Evolutionary conservation across 2,888 invertebrate genomes (phyloP).

Genomic region (Micoletzkya japonica): DNA sequence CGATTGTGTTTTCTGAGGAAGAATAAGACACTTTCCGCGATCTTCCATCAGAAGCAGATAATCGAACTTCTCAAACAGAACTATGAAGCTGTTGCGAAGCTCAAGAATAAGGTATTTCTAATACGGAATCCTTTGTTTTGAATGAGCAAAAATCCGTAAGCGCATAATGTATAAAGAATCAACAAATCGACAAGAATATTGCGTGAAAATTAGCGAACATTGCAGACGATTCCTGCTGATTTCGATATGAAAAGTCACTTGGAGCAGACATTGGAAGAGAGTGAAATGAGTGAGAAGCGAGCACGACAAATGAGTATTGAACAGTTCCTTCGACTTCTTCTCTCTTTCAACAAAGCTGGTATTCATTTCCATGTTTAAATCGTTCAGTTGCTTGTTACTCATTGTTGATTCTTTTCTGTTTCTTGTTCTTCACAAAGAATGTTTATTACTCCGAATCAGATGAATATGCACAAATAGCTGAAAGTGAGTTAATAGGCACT

Average conservation of each 20-base stretch:
- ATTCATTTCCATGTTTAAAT: constrained; percentile 78
- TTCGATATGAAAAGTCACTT: constrained; percentile 83
- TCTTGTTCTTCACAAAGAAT: background rate
- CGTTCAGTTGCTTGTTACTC: background rate
- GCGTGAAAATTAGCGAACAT: constrained; percentile 51
- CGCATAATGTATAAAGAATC: background rate
- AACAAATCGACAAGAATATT: no score
- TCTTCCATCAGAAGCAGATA: constrained; percentile 77
- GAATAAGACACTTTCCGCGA: constrained; percentile 89
- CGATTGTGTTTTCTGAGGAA: constrained; percentile 91
- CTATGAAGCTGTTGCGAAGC: constrained; percentile 83
- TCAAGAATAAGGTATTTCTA: constrained; percentile 76
- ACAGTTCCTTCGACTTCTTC: constrained; percentile 84
- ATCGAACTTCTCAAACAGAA: constrained; percentile 85
- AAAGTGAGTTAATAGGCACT: background rate
- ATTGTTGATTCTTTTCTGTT: background rate
- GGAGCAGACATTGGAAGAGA: constrained; percentile 75
- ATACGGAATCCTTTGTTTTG: background rate
- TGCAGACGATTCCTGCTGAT: constrained; percentile 76
- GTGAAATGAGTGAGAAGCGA: constrained; percentile 76
- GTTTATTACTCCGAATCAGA: background rate
- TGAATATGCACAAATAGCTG: constrained; percentile 14
- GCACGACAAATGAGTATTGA: constrained; percentile 87
- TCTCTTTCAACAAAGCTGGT: constrained; percentile 86
- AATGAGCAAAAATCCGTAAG: background rate